Evolutionary conservation across 2,888 invertebrate species (phyloP).

Genomic region (Myopa testacea): DNA sequence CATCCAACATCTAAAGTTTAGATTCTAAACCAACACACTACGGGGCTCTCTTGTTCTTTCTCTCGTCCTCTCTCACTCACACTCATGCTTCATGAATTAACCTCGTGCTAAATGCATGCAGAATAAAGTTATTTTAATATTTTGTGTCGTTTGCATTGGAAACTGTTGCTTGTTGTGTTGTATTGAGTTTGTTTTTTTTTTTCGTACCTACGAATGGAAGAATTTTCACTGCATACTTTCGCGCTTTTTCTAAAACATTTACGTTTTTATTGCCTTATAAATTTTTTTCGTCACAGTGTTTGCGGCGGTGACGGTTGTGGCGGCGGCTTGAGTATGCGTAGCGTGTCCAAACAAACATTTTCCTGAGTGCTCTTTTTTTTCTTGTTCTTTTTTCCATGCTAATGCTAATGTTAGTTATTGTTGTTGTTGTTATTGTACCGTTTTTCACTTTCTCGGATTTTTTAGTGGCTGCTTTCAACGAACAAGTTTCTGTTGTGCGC

Average conservation of each 20-base stretch:
- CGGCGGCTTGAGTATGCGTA: background rate
- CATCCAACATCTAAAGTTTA: too few species aligned
- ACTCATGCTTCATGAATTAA: constrained; percentile 7
- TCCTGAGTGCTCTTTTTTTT: too few species aligned
- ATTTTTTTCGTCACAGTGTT: background rate
- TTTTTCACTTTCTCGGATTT: background rate
- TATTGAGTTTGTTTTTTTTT: background rate
- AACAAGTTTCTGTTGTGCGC: constrained; percentile 10
- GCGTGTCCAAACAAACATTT: background rate
- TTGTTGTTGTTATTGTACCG: constrained; percentile 9
- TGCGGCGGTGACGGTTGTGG: too few species aligned
- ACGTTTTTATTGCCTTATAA: background rate
- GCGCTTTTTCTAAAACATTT: background rate
- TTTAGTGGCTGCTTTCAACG: too few species aligned
- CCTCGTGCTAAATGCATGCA: constrained; percentile 38
- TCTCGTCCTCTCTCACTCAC: background rate
- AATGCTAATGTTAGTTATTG: constrained; percentile 18
- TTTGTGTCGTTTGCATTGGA: constrained; percentile 1
- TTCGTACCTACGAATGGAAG: background rate
- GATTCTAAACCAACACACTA: too few species aligned
- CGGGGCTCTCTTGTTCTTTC: background rate
- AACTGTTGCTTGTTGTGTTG: background rate
- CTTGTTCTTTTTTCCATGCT: too few species aligned
- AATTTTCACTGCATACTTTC: constrained; percentile 14
- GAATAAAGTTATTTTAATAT: constrained; percentile 37